Base-by-base conservation (phyloP, 2,888 invertebrate genomes). In the Strigamia maritima region DNA sequence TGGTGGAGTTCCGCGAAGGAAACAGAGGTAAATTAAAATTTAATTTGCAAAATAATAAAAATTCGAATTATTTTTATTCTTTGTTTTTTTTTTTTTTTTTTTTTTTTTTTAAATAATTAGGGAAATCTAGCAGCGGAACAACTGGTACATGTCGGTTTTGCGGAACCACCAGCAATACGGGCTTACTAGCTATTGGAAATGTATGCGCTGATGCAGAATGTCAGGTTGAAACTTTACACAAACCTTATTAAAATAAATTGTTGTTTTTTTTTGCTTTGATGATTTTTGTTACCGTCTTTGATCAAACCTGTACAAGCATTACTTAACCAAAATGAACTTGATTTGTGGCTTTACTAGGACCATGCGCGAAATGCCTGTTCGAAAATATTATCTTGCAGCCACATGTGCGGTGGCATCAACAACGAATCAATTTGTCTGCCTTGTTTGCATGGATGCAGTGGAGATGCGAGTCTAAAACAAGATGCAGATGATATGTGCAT, bases 401-500 rank as follows among this genome's bases (percentile, higher is more conserved):
- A 99, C 87, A 88, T 92, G 84, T 98, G 98, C 86, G 95, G 96
- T 1, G 98, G 98, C 16, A 94, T 98, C n/a, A 89, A 90, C 28
- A 92, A 91, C 82, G 98, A 98, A 87, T 83, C 84, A 14, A 88
- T 89, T 10, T 98, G 98, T 84, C 87, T 98, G 82, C 96, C 97
- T 0, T 98, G 98, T 85, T 88, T 98, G 82, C 92, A 93, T 83
- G 92, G 96, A 2, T 97, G 97, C 84, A 87, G 84, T 79, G 83
- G 83, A 77, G 84, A 84, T 54, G 75, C 80, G 12, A 81, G 83
- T 14, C 88, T 98, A 77, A 92, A 94, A 19, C 98, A 98, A 86
- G 98, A 98, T 86, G 95, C 95, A 0, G 98, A 98, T 84, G 98
- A 98, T 85, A 97, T 98, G 95, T 98, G 98, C 87, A 98, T 98